Percentiles rank a stretch among this genome's conserved stretches.
These are phyloP conservation scores for Chanos chanos DNA, from an alignment of 2,797 vertebrate species.

Conservation along the genomic window DNA sequence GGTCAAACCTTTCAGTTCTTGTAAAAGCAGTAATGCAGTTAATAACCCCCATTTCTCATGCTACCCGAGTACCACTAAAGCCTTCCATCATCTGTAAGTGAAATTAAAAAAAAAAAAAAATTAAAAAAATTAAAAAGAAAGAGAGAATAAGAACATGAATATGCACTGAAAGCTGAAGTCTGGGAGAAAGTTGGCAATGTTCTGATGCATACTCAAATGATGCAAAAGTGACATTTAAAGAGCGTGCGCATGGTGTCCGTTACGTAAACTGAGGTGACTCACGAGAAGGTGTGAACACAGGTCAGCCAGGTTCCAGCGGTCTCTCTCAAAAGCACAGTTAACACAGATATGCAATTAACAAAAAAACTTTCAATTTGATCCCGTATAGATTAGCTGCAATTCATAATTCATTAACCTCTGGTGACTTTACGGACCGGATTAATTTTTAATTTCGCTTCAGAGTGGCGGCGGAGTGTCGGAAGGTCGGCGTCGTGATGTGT, in stretches of 20 bases:
- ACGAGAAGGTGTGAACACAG: background rate
- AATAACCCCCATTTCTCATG: too few relatives aligned
- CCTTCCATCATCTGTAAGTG: too few relatives aligned
- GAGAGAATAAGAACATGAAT: too few relatives aligned
- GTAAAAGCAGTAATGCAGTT: too few relatives aligned
- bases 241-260: too few relatives aligned
- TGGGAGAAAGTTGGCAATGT: too few relatives aligned
- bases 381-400: constrained; percentile 39
- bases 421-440: constrained; percentile 37
- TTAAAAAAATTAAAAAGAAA: too few relatives aligned
- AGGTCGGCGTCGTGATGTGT: constrained; percentile 32
- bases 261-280: background rate
- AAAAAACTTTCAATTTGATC: constrained; percentile 39
- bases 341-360: constrained; percentile 25
- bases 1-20: background rate
- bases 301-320: constrained; percentile 9
- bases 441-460: constrained; percentile 41
- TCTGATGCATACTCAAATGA: too few relatives aligned
- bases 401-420: constrained; percentile 46
- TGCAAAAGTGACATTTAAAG: too few relatives aligned
- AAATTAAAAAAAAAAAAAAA: too few relatives aligned
- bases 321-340: constrained; percentile 43
- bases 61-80: too few relatives aligned
- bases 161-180: too few relatives aligned
- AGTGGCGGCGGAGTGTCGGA: background rate